These are phyloP conservation scores for Lasioglossum calceatum DNA, from an alignment of 2,888 invertebrate species.

Conservation along the genomic window DNA sequence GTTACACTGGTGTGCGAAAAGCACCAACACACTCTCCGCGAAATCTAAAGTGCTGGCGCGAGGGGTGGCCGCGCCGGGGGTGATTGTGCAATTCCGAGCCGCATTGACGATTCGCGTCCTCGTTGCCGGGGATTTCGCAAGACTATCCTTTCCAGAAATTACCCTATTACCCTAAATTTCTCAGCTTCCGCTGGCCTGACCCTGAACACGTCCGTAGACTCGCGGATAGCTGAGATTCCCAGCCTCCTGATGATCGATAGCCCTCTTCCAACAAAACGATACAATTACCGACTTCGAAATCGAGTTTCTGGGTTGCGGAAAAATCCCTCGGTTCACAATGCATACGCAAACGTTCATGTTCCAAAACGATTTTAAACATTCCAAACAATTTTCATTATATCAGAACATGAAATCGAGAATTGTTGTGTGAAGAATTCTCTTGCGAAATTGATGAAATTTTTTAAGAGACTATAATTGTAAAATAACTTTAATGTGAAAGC, in stretches of 20 bases:
- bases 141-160: constrained; percentile 11
- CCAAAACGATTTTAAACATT: neutral
- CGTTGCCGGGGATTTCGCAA: constrained; percentile 24
- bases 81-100: constrained; percentile 58
- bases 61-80: constrained; percentile 9
- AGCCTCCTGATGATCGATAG: neutral
- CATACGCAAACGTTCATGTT: neutral
- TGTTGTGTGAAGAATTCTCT: neutral
- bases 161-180: constrained; percentile 16
- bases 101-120: constrained; percentile 56
- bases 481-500: neutral
- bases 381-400: neutral
- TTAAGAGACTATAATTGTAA: neutral
- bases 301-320: neutral
- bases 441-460: neutral
- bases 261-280: neutral
- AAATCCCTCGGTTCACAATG: neutral
- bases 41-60: constrained; percentile 40
- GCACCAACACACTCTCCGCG: constrained; percentile 31
- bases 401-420: neutral
- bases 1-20: constrained; percentile 32
- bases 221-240: neutral
- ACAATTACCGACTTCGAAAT: neutral
- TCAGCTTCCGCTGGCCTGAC: constrained; percentile 10
- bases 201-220: constrained; percentile 7